phyloP scores from a whole-genome alignment of 2,888 invertebrate species.

The Geotrupes spiniger region DNA sequence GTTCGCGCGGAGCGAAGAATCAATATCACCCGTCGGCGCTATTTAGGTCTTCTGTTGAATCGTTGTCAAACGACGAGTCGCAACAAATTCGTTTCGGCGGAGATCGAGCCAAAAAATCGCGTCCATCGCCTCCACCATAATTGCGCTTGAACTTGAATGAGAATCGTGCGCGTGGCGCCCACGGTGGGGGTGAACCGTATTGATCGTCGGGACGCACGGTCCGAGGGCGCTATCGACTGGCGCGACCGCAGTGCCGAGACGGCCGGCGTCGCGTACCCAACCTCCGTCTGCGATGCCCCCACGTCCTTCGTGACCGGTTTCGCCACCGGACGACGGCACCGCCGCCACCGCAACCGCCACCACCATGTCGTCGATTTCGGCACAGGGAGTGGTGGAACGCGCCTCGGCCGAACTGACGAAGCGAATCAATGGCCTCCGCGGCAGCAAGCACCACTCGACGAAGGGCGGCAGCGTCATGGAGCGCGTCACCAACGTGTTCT shows the following conservation, averaged over 20 bases:
- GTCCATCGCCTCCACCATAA: background rate
- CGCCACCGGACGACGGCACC: background rate
- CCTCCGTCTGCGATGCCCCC: conserved; percentile 12
- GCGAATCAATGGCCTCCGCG: conserved; percentile 80
- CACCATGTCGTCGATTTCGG: conserved; percentile 77
- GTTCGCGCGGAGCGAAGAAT: no score
- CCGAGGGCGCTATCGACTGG: conserved; percentile 27
- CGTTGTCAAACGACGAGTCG: no score
- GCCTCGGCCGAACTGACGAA: conserved; percentile 88
- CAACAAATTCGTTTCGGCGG: no score
- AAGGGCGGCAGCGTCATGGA: conserved; percentile 70
- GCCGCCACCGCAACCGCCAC: conserved; percentile 6
- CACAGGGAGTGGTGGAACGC: conserved; percentile 87
- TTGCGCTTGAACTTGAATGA: conserved; percentile 26
- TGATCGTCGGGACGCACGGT: conserved; percentile 25
- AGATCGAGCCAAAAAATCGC: no score
- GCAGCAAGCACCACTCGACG: conserved; percentile 54
- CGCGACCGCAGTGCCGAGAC: conserved; percentile 15
- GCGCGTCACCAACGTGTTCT: conserved; percentile 82
- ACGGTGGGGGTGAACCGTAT: conserved; percentile 25
- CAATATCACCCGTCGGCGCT: no score
- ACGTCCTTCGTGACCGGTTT: conserved; percentile 14
- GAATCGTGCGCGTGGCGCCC: conserved; percentile 16
- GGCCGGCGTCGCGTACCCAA: conserved; percentile 17
- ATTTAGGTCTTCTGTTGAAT: no score